phyloP scores from a whole-genome alignment of 2,797 vertebrate genomes.

The Takifugu ocellatus region DNA sequence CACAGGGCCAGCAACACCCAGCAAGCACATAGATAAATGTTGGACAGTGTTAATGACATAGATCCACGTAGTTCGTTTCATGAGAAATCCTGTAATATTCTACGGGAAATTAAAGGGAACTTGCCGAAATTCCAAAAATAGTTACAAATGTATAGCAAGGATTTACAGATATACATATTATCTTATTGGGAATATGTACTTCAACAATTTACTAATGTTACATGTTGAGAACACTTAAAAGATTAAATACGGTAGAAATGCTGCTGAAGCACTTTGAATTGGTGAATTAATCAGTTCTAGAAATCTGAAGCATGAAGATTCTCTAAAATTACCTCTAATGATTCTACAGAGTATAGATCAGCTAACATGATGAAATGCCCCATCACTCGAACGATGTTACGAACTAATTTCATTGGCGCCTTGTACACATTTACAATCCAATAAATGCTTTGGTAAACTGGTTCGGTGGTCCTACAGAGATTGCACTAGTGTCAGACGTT shows the following conservation, averaged over 20 bases:
- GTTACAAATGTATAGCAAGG: not conserved
- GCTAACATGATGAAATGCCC: too few species aligned
- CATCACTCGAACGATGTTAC: constrained; percentile 7
- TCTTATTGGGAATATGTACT: too few species aligned
- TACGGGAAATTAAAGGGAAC: constrained; percentile 13
- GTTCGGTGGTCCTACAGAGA: constrained; percentile 26
- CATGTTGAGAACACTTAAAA: constrained; percentile 7
- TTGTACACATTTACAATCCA: constrained; percentile 14
- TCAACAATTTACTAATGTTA: not conserved
- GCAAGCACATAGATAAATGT: not conserved
- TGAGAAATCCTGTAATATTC: constrained; percentile 6
- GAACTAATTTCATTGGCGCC: constrained; percentile 2
- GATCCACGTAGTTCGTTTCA: constrained; percentile 5
- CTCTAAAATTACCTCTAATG: too few species aligned
- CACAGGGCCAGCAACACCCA: constrained; percentile 10
- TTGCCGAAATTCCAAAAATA: not conserved
- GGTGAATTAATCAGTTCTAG: too few species aligned
- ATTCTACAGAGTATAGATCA: too few species aligned
- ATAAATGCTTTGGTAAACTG: constrained; percentile 31
- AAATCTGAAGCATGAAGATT: too few species aligned
- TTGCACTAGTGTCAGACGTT: constrained; percentile 4
- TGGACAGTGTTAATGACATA: not conserved
- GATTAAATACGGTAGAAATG: too few species aligned
- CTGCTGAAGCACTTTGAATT: too few species aligned
- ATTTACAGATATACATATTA: too few species aligned